These are phyloP conservation scores for Platysteira castanea DNA, from an alignment of 2,113 vertebrate genomes.

Conservation along the genomic window DNA sequence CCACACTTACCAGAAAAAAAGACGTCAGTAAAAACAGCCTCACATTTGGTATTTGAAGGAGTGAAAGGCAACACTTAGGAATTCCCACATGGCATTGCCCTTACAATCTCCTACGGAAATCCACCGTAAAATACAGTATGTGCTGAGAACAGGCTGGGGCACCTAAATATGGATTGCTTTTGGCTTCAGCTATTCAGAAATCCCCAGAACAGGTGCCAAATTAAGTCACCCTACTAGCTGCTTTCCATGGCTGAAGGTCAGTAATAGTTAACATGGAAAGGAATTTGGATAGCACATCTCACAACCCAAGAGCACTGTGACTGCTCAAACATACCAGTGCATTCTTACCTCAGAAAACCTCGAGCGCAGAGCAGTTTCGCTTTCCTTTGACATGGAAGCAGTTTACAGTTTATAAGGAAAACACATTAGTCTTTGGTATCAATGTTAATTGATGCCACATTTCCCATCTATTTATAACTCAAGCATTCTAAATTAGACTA, in stretches of 20 bases:
- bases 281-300: conserved; percentile 16
- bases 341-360: conserved; percentile 61
- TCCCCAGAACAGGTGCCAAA: conserved; percentile 66
- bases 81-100: neutral
- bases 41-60: conserved; percentile 31
- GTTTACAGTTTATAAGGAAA: neutral
- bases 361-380: neutral
- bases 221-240: conserved; percentile 61
- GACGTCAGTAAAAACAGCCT: neutral
- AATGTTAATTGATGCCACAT: neutral
- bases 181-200: conserved; percentile 67
- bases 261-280: conserved; percentile 48
- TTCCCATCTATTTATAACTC: conserved; percentile 39
- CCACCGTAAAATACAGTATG: conserved; percentile 53
- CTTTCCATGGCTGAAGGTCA: conserved; percentile 67
- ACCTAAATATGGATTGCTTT: conserved; percentile 62
- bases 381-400: conserved; percentile 13
- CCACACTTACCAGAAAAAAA: neutral
- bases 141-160: conserved; percentile 33
- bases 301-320: neutral
- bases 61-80: conserved; percentile 37
- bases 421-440: neutral
- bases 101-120: conserved; percentile 52
- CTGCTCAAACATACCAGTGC: neutral
- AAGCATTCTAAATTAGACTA: conserved; percentile 28